Conservation (phyloP, 2,113 vertebrate genomes). For the Potamarius usumacintae region DNA sequence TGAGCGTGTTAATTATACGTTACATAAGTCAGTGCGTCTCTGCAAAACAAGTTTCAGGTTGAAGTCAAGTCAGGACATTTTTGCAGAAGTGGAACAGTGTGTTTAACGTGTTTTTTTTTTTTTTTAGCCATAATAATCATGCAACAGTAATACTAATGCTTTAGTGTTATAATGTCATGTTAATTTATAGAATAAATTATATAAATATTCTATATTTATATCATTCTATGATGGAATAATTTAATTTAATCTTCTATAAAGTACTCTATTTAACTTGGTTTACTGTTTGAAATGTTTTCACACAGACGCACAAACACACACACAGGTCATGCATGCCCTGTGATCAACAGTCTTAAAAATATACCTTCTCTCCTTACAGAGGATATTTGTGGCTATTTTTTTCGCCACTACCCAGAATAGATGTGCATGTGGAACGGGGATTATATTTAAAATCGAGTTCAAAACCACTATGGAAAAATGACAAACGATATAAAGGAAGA, state of each 20-base stretch:
- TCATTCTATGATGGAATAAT: neutral
- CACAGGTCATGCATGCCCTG: conserved; percentile 11
- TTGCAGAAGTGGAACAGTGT: neutral
- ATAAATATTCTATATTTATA: neutral
- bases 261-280: neutral
- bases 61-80: neutral
- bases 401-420: neutral
- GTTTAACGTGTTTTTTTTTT: neutral
- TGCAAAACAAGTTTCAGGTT: neutral
- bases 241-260: neutral
- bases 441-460: neutral
- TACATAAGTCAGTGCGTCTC: neutral
- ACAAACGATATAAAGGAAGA: neutral
- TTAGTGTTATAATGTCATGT: too few relatives aligned
- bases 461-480: neutral
- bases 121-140: neutral
- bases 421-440: neutral
- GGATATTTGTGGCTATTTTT: conserved; percentile 35
- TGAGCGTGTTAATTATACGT: neutral
- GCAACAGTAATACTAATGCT: neutral
- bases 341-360: conserved; percentile 43
- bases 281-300: neutral
- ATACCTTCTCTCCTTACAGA: conserved; percentile 31
- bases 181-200: neutral
- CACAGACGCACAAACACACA: conserved; percentile 19